Evolutionary conservation across 2,888 invertebrate genomes (phyloP), one percentile per base, ranked within the genome.

Genomic region (Euphydryas editha): DNA sequence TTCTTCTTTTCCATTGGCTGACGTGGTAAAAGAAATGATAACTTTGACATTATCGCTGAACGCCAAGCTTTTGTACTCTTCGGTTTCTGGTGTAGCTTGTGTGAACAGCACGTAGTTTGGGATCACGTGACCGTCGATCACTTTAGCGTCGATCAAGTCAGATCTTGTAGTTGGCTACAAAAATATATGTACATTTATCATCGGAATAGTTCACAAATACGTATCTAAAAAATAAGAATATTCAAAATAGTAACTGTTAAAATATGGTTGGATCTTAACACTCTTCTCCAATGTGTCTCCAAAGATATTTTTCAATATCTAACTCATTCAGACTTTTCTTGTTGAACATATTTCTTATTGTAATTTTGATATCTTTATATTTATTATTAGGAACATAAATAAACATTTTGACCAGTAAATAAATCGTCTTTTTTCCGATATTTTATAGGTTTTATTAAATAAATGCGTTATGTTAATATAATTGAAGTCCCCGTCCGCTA

Each of bases 101-200:
- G 97, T 97, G 88, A 98, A 98, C 65, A 98, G 94, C 24, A 97
- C 97, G 81, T 96, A 95, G 80, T 95, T 95, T 0, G 97, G 97
- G 75, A 98, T 96, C 62, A 98, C 96, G 85, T 98, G 98, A 0
- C 97, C 98, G 82, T 98, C 97, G 70, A 98, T 95, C 64, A 98
- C 97, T 83, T 96, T 96, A 56, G 93, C 95, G 83, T 98, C 97
- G 68, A 98, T 95, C 77, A 96, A 93, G 76, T 95, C 95, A 37
- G 95, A 95, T 71, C 96, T 93, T 11, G 95, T 94, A 21, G 94
- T 93, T 68, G 95, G 95, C 96, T 96, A 80, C 18, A 83, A 83
- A 47, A 68, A 64, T 24, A 15, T 13, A 17, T 4, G 10, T 7
- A 6, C 10, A 46, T 46, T 17, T n/a, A 7, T 15, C n/a, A n/a